Percentiles rank a stretch among this genome's conserved stretches.
These are phyloP conservation scores for Coryphaenoides rupestris DNA, from an alignment of 2,113 vertebrate species.

Conservation along the genomic window DNA sequence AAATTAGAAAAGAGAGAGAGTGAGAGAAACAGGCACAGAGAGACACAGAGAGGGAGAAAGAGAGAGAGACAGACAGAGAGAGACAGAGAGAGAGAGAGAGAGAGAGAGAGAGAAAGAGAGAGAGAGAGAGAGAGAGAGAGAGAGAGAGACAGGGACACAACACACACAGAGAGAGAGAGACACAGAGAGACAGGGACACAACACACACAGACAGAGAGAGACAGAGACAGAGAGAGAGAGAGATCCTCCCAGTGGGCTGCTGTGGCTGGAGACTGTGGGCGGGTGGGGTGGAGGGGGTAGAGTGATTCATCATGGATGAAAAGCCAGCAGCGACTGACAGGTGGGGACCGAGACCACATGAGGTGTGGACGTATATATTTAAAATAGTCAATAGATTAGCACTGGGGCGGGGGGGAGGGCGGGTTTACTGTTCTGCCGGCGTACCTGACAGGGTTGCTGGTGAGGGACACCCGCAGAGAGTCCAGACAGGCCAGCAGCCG, in stretches of 20 bases:
- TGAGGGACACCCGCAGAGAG: conserved; percentile 91
- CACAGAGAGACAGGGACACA: conserved; percentile 25
- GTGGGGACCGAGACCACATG: not conserved
- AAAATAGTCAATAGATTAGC: not conserved
- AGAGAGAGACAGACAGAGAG: too few species aligned
- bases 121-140: conserved; percentile 2
- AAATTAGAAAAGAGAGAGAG: too few species aligned
- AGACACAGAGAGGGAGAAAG: too few species aligned
- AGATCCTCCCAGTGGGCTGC: conserved; percentile 34
- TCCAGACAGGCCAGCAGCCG: conserved; percentile 88
- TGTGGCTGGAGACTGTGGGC: conserved; percentile 18
- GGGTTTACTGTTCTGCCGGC: not conserved
- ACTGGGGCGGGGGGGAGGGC: too few species aligned
- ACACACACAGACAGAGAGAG: conserved; percentile 36
- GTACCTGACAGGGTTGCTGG: conserved; percentile 98
- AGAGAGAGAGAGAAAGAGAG: conserved; percentile 31
- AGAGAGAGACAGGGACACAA: conserved; percentile 43
- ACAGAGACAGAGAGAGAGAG: conserved; percentile 37
- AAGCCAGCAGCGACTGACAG: conserved; percentile 18
- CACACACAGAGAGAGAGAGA: conserved; percentile 2
- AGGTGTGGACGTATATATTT: not conserved
- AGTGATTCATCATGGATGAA: conserved; percentile 19
- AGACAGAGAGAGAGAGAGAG: too few species aligned
- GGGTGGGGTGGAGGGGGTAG: conserved; percentile 14
- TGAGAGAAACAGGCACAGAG: too few species aligned